Conservation (phyloP, 2,888 invertebrate species). For the Mylabris sibirica region DNA sequence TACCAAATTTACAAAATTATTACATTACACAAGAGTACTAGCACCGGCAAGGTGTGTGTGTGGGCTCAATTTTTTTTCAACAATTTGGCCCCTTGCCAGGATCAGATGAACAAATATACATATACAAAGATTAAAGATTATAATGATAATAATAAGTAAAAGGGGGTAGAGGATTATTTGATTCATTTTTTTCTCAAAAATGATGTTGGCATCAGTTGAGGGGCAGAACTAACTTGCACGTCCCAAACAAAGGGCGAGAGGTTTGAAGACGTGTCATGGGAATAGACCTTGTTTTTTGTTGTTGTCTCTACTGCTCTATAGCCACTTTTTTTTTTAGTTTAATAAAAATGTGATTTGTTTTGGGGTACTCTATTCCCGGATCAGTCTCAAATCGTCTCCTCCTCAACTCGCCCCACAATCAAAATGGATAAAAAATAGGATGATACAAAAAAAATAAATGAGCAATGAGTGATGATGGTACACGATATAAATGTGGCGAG, state of each 20-base stretch:
- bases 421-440: constrained; percentile 39
- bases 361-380: constrained; percentile 20
- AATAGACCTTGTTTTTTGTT: constrained; percentile 47
- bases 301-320: neutral
- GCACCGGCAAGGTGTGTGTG: constrained; percentile 16
- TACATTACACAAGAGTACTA: constrained; percentile 54
- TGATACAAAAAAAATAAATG: constrained; percentile 38
- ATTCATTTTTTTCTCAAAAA: neutral
- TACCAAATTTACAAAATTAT: constrained; percentile 73
- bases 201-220: constrained; percentile 48
- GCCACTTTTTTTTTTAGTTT: constrained; percentile 30
- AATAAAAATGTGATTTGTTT: constrained; percentile 33
- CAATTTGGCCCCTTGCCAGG: constrained; percentile 22
- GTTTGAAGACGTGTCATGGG: constrained; percentile 53
- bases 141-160: constrained; percentile 13
- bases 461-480: constrained; percentile 39
- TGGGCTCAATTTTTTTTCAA: constrained; percentile 11
- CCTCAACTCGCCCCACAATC: constrained; percentile 52
- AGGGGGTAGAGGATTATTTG: constrained; percentile 7
- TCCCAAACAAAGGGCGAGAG: constrained; percentile 52
- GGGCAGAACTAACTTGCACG: constrained; percentile 56
- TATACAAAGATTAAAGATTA: constrained; percentile 25
- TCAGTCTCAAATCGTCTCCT: constrained; percentile 60
- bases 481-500: constrained; percentile 32
- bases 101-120: constrained; percentile 36